Base-by-base conservation (phyloP, 2,888 invertebrate species). In the Cryptus viduatorius region DNA sequence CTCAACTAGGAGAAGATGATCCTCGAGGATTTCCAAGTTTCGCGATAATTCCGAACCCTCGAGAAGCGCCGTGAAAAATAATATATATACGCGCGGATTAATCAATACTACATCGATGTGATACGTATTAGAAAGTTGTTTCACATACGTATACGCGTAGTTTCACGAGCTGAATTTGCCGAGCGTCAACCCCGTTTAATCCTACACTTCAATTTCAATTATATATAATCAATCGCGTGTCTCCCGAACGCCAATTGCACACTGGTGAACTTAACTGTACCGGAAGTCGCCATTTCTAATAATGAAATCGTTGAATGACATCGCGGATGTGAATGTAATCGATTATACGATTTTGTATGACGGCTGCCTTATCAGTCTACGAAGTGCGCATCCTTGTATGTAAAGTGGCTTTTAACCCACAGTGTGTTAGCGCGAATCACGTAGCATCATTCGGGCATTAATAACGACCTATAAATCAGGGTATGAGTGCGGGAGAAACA, bases 391-490 rank as follows among this genome's bases (percentile, higher is more conserved):
- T 29, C 48, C 29, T 42, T 37, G 71, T 67, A 67, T 72, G 56
- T 10, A 67, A 73, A 72, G 65, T 84, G 53, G 69, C 71, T 75
- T 75, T 69, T 46, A 77, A 84, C 69, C 42, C 44, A 61, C 67
- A 59, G 42, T 69, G 73, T 65, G 78, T 73, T 78, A 61, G 37
- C 78, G 65, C 86, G 87, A 89, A 89, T 90, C 88, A 83, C 86
- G 88, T 84, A 87, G 87, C 88, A 89, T 90, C 90, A 91, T 91
- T 89, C 90, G 71, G 78, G 87, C 89, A 91, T 91, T 90, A 90
- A 91, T 90, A 90, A 91, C 88, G 83, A 82, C 8, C 87, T 83
- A 89, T 91, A 91, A 91, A 90, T 91, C 89, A 90, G 64, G 69
- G 46, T 56, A 46, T 14, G 78, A 84, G 65, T 73, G 56, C 46